Evolutionary conservation across 64 coral and sea anemone genomes (phyloP), one percentile per base, ranked within the genome.

Genomic region (Astreopora myriophthalma): DNA sequence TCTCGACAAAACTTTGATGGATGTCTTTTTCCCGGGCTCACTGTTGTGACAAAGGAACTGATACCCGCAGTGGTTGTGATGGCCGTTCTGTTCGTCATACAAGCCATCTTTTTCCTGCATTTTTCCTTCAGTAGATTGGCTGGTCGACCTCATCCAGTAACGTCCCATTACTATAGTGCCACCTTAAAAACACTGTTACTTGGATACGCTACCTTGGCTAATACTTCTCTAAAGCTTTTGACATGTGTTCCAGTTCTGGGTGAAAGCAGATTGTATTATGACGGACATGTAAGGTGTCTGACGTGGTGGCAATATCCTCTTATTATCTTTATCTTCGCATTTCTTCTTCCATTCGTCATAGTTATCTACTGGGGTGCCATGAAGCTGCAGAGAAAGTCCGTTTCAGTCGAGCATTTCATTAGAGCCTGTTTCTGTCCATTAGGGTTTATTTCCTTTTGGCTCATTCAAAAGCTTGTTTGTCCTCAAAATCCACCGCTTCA

Each of bases 221-320:
- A 96, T 72, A 87, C 89, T 4, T 92, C 90, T 16, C 65, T 96
- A 60, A 89, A 85, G 36, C 86, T 96, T 58, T 64, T 96, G 33
- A 80, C 52, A 1, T 96, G 94, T 89, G 79, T 87, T 27, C 76
- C 67, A n/a, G 51, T 96, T 26, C 35, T 64, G 31, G 71, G 48
- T 28, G 82, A 79, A 34, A 85, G 38, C 19, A 74, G 90, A 75
- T 76, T 96, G 52, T 92, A 85, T 25, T 90, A 87, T 74, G 85
- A 96, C 66, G 94, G 67, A 11, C 92, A 89, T 55, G 76, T 96
- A 2, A 75, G 52, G 32, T 96, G 94, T 58, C 83, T 86, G 76
- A 26, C 28, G 6, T 96, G 94, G 94, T 96, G 94, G 94, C 94
- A 96, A 58, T 77, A 39, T 48, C 3, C 63, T 8, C 22, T 89